These are phyloP conservation scores for Trididemnum nubilum DNA, from an alignment of 23 tunicate species.

Conservation along the genomic window DNA sequence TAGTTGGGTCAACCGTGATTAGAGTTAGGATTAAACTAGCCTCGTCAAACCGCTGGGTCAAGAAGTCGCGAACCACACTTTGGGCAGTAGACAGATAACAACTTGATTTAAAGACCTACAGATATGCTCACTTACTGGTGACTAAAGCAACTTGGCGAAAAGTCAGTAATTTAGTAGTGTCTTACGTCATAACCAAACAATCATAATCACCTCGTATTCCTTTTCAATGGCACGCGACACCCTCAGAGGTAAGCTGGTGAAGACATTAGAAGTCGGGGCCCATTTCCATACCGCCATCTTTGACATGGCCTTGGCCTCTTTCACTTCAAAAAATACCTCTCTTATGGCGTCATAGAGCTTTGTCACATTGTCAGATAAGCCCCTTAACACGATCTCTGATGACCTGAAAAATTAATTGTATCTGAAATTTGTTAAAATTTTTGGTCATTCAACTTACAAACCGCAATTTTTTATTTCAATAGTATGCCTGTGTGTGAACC, in stretches of 20 bases:
- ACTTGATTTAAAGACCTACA: too few species aligned
- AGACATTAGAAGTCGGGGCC: constrained; percentile 8
- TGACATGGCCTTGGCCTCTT: constrained; percentile 7
- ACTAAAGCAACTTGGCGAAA: too few species aligned
- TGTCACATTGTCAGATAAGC: constrained; percentile 23
- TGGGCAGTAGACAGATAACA: too few species aligned
- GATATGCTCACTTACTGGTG: too few species aligned
- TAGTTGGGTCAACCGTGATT: too few species aligned
- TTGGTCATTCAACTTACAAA: background rate
- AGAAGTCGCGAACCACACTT: too few species aligned
- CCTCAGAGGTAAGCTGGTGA: constrained; percentile 25
- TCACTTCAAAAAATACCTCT: constrained; percentile 14
- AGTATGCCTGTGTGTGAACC: background rate
- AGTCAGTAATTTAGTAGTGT: too few species aligned
- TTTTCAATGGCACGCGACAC: constrained; percentile 21
- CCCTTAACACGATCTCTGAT: constrained; percentile 12
- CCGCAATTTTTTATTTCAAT: too few species aligned
- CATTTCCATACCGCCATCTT: constrained; percentile 39
- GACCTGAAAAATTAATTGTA: background rate
- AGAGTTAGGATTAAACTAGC: too few species aligned
- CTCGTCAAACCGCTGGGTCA: too few species aligned
- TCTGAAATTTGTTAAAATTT: background rate
- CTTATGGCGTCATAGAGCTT: constrained; percentile 16
- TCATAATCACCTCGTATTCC: constrained; percentile 28
- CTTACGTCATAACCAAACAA: too few species aligned